Evolutionary conservation across 2,113 vertebrate genomes (phyloP).

Genomic region (Istiophorus platypterus): DNA sequence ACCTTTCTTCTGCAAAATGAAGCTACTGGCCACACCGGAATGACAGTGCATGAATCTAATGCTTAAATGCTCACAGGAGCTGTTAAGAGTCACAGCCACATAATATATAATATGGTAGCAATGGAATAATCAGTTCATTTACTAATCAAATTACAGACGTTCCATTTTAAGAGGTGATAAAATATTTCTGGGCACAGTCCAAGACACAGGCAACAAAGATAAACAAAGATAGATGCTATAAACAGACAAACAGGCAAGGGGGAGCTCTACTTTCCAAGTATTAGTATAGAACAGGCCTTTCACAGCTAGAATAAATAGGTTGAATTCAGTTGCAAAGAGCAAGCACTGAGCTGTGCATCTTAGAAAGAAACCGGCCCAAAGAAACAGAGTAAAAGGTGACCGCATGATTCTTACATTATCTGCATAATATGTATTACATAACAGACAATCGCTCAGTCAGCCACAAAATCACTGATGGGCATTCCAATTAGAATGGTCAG

Average conservation of each 20-base stretch:
- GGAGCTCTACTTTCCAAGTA: constrained; percentile 4
- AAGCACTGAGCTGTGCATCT: background rate
- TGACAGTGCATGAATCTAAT: background rate
- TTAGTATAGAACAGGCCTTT: constrained; percentile 2
- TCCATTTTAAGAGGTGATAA: background rate
- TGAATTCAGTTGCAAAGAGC: background rate
- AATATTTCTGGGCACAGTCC: background rate
- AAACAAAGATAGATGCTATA: background rate
- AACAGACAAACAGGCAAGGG: background rate
- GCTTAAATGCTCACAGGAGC: background rate
- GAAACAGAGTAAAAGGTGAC: constrained; percentile 12
- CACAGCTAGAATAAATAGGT: constrained; percentile 5
- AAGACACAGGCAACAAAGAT: background rate
- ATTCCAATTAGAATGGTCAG: constrained; percentile 59
- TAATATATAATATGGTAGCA: background rate
- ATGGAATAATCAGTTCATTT: background rate
- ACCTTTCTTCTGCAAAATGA: background rate
- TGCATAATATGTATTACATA: constrained; percentile 37
- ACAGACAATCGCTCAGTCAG: constrained; percentile 31
- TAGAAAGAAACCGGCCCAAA: background rate
- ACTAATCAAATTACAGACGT: background rate
- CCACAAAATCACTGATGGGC: constrained; percentile 40
- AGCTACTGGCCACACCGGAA: no score
- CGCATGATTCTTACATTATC: constrained; percentile 32
- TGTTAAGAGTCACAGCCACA: background rate